Base-by-base conservation (phyloP, 2,113 vertebrate genomes). In the Ptilorrhoa leucosticta region DNA sequence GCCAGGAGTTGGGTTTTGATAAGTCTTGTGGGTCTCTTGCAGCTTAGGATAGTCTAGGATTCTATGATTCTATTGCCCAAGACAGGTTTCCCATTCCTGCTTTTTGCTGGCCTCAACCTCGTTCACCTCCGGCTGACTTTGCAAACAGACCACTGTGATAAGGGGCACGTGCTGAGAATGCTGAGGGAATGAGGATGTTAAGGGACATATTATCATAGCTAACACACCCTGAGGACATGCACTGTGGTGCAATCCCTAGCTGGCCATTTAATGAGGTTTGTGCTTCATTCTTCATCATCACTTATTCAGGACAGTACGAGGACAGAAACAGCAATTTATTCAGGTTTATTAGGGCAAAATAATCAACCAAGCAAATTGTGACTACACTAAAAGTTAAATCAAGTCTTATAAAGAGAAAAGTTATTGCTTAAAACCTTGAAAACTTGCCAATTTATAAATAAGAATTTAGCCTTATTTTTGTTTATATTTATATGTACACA, bases 131-230 rank as follows among this genome's bases (percentile, higher is more conserved):
- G 39, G 35, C 10, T 15, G 70, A 37, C 39, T 15, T 27, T 30
- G 24, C 2, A 1, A 7, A 6, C 2, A 20, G 17, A 71, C 9
- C 28, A 11, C 31, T 0, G 0, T 11, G 48, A 20, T 18, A 65
- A n/a, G 26, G 57, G 11, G 11, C 19, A 44, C 0, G 0, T 60
- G 63, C 44, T 64, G 44, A 56, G 58, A 44, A 54, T 80, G 42
- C 10, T 13, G 11, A 88, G 13, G 56, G 28, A 21, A 39, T 13
- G 3, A 66, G 19, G 10, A 58, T 37, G 15, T 23, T 54, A 73
- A 81, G 47, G 56, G 65, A 63, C 8, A 39, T 22, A 65, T 63
- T 53, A 19, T 42, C 21, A 69, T 4, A 71, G 44, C 44, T 30
- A 78, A 37, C 15, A 66, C 23, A 58, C 12, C 35, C 66, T 47